Evolutionary conservation across 2,888 invertebrate species (phyloP).

Genomic region (Xanthia togata): DNA sequence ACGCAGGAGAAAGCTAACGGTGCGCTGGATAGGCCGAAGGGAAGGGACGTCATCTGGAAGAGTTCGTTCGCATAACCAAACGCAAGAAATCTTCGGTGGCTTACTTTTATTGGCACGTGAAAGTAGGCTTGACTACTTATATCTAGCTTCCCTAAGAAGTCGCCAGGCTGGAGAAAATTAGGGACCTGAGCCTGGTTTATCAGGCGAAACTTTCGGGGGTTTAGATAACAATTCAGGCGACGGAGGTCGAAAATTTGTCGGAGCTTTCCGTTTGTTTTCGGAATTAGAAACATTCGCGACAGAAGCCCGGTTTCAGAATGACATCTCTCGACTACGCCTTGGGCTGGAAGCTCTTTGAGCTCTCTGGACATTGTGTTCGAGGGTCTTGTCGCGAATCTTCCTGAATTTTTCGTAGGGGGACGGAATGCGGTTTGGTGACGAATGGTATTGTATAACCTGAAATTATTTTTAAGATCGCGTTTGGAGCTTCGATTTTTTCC

Average conservation of each 20-base stretch:
- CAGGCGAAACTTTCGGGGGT: slow-evolving; percentile 42
- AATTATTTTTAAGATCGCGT: no score
- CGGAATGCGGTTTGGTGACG: slow-evolving; percentile 38
- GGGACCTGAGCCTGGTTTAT: slow-evolving; percentile 41
- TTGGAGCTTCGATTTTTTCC: no score
- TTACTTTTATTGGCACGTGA: slow-evolving; percentile 34
- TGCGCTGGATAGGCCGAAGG: slow-evolving; percentile 54
- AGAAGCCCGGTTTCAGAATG: slow-evolving; percentile 5
- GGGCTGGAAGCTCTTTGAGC: neutral
- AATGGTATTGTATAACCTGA: slow-evolving; percentile 38
- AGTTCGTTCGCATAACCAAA: slow-evolving; percentile 26
- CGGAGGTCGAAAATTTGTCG: slow-evolving; percentile 49
- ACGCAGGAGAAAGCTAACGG: no score
- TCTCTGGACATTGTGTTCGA: slow-evolving; percentile 18
- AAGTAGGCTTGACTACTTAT: slow-evolving; percentile 51
- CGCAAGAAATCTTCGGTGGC: slow-evolving; percentile 42
- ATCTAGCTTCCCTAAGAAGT: slow-evolving; percentile 47
- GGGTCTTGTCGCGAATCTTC: slow-evolving; percentile 11
- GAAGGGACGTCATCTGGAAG: slow-evolving; percentile 53
- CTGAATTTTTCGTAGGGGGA: slow-evolving; percentile 4
- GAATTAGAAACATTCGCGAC: slow-evolving; percentile 14
- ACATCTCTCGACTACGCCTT: slow-evolving; percentile 11
- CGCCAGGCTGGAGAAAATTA: slow-evolving; percentile 26
- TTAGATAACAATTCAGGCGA: slow-evolving; percentile 25
- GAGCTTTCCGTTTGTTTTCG: slow-evolving; percentile 31